Evolutionary conservation across 2,888 invertebrate genomes (phyloP).

Genomic region (Odontocolon sp.): DNA sequence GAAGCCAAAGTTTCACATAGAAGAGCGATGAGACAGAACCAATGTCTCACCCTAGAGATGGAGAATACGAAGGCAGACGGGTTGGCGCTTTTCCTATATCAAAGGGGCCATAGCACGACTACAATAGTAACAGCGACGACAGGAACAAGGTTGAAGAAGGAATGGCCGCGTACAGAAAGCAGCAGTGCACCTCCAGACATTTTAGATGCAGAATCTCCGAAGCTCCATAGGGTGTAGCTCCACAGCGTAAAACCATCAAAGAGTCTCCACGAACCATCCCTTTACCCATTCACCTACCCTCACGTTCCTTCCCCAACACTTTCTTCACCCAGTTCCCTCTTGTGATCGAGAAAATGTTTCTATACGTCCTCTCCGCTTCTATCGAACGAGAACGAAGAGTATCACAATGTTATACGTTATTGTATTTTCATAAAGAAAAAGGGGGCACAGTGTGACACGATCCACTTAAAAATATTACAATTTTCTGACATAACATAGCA

Average conservation of each 20-base stretch:
- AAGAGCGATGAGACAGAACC: constrained; percentile 2
- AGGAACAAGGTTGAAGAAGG: too few relatives aligned
- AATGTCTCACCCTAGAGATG: not conserved
- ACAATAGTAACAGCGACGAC: constrained; percentile 19
- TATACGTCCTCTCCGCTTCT: too few relatives aligned
- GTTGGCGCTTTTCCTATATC: constrained; percentile 14
- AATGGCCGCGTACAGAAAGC: too few relatives aligned
- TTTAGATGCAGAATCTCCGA: constrained; percentile 47
- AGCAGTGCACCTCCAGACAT: constrained; percentile 44
- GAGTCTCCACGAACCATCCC: constrained; percentile 31
- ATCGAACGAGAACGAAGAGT: too few relatives aligned
- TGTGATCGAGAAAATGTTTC: too few relatives aligned
- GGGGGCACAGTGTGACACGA: too few relatives aligned
- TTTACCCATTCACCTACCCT: not conserved
- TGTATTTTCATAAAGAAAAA: too few relatives aligned
- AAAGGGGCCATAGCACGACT: constrained; percentile 32
- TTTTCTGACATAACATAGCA: too few relatives aligned
- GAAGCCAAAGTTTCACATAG: constrained; percentile 7
- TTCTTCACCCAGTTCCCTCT: not conserved
- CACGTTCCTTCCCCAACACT: not conserved
- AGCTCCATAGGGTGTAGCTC: constrained; percentile 18
- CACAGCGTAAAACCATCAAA: constrained; percentile 54
- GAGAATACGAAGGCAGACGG: not conserved
- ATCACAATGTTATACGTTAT: too few relatives aligned
- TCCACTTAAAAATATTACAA: too few relatives aligned